Percentiles rank a stretch among this genome's conserved stretches.
Evolutionary conservation across 2,113 vertebrate species (phyloP).

Genomic region (Ceratotherium simum): DNA sequence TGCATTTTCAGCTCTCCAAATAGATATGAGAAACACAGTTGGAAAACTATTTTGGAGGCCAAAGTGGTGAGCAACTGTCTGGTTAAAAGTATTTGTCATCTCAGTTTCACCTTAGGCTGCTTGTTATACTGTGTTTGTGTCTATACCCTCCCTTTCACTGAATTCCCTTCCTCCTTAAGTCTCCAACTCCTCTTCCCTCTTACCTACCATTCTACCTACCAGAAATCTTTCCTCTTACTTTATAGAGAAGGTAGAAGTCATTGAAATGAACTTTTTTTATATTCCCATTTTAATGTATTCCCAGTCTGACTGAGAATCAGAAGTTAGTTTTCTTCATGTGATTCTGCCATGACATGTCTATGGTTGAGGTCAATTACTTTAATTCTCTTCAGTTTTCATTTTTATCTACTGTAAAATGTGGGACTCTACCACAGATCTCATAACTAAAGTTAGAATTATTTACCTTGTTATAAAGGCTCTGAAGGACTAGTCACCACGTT

Average conservation of each 20-base stretch:
- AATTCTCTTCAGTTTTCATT: neutral
- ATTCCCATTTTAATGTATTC: conserved; percentile 11
- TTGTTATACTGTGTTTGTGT: neutral
- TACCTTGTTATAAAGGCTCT: neutral
- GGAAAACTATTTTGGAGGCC: neutral
- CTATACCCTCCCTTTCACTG: neutral
- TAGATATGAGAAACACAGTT: neutral
- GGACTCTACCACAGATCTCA: neutral
- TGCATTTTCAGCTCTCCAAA: neutral
- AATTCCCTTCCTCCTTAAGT: neutral
- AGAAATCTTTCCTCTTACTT: neutral
- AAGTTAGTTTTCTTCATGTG: neutral
- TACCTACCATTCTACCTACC: neutral
- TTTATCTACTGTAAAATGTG: neutral
- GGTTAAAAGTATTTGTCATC: neutral
- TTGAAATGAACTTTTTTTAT: neutral
- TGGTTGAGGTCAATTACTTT: neutral
- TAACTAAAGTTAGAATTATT: neutral
- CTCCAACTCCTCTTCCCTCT: neutral
- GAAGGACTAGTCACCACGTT: neutral
- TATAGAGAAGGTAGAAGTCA: neutral
- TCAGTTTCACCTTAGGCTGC: neutral
- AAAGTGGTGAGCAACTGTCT: neutral
- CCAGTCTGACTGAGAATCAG: neutral
- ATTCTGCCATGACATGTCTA: neutral